These are phyloP conservation scores for Adelphocoris suturalis DNA, from an alignment of 2,888 invertebrate species.

Conservation along the genomic window DNA sequence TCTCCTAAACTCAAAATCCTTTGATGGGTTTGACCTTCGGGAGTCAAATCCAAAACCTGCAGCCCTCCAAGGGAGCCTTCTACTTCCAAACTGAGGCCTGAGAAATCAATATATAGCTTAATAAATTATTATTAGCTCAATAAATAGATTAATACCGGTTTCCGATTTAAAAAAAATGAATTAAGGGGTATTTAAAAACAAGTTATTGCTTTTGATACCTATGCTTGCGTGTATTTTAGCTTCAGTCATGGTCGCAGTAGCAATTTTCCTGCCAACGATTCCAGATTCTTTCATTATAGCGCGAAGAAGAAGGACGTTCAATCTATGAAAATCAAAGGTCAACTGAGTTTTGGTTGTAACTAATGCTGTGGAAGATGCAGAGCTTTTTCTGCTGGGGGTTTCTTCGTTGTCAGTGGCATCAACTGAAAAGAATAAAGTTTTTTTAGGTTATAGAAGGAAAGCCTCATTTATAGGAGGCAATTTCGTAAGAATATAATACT, in stretches of 20 bases:
- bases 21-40: slow-evolving; percentile 90
- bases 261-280: slow-evolving; percentile 90
- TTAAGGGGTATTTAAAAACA: background rate
- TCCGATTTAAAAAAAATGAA: background rate
- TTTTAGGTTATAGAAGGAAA: too few species aligned
- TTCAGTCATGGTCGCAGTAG: slow-evolving; percentile 94
- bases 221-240: slow-evolving; percentile 92
- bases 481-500: too few species aligned
- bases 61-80: slow-evolving; percentile 95
- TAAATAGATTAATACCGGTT: too few species aligned
- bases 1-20: slow-evolving; percentile 91
- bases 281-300: slow-evolving; percentile 87
- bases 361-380: slow-evolving; percentile 44
- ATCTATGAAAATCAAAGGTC: slow-evolving; percentile 94
- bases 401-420: slow-evolving; percentile 51
- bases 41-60: slow-evolving; percentile 92
- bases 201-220: slow-evolving; percentile 78
- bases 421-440: slow-evolving; percentile 34
- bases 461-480: too few species aligned
- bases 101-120: background rate
- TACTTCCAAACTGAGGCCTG: slow-evolving; percentile 83
- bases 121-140: background rate
- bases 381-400: slow-evolving; percentile 54
- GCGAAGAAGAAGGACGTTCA: slow-evolving; percentile 92
- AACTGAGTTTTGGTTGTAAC: slow-evolving; percentile 85